Conservation (phyloP, 2,797 vertebrate genomes). For the Sebastes alutus region DNA sequence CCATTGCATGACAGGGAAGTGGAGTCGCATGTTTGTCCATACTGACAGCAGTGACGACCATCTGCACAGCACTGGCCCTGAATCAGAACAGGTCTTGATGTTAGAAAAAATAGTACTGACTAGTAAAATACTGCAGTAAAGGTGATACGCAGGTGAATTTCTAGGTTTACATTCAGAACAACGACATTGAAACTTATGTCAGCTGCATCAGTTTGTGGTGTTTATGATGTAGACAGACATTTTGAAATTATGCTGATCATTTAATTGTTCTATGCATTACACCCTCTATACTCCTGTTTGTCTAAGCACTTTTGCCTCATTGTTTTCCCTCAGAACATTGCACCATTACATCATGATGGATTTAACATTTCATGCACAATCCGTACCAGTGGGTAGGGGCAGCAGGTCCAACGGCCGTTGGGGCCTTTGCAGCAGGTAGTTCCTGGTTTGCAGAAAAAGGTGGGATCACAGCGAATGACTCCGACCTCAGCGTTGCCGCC, state of each 20-base stretch:
- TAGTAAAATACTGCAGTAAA: not conserved
- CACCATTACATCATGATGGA: not conserved
- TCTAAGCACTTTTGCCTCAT: not conserved
- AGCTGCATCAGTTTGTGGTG: not conserved
- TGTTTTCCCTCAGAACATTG: not conserved
- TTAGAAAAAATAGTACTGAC: slow-evolving; percentile 9
- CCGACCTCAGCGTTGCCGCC: not conserved
- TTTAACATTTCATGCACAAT: not conserved
- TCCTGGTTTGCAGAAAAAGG: slow-evolving; percentile 62
- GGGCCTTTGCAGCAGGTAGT: slow-evolving; percentile 70
- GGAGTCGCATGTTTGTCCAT: slow-evolving; percentile 61
- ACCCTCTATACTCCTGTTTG: not conserved
- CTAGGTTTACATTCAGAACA: not conserved
- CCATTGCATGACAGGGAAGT: slow-evolving; percentile 33
- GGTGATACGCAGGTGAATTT: not conserved
- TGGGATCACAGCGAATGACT: slow-evolving; percentile 71
- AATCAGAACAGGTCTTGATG: slow-evolving; percentile 17
- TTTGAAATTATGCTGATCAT: not conserved
- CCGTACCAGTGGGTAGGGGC: slow-evolving; percentile 76
- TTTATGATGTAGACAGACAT: not conserved
- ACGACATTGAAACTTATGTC: not conserved
- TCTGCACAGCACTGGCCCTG: slow-evolving; percentile 75
- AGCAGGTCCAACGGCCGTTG: slow-evolving; percentile 73
- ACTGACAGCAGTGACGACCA: slow-evolving; percentile 74
- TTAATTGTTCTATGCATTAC: not conserved